phyloP scores from a whole-genome alignment of 2,113 vertebrate genomes.

The Ondatra zibethicus region DNA sequence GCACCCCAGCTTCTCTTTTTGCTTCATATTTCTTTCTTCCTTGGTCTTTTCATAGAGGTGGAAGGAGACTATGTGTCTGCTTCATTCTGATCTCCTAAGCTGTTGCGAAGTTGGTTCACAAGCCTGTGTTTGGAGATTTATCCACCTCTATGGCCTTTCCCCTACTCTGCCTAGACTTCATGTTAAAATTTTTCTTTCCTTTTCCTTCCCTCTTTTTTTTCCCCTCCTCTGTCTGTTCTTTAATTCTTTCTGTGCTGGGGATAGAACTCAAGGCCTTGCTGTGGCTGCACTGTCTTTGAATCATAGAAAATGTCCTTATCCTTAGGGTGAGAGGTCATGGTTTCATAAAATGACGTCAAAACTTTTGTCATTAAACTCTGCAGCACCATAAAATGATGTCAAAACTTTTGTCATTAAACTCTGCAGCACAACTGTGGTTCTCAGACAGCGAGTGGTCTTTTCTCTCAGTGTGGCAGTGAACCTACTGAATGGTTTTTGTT shows the following conservation, averaged over 20 bases:
- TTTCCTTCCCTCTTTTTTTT: background rate
- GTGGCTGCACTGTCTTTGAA: background rate
- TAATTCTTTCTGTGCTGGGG: background rate
- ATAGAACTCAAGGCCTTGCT: background rate
- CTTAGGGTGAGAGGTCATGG: background rate
- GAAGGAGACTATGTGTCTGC: background rate
- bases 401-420: background rate
- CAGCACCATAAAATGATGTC: background rate
- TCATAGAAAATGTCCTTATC: background rate
- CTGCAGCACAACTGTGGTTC: too few species aligned
- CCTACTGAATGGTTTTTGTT: background rate
- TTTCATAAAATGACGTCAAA: background rate
- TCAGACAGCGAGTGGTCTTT: background rate
- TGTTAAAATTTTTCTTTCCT: background rate
- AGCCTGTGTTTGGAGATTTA: background rate
- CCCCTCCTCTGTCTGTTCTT: background rate
- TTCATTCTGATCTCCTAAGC: background rate
- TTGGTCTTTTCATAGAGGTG: background rate
- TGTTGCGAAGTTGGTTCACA: background rate
- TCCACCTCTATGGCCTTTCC: background rate
- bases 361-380: too few species aligned
- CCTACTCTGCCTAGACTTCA: background rate
- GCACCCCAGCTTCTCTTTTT: background rate
- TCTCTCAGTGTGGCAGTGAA: background rate
- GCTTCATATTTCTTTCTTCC: background rate